These are phyloP conservation scores for Ormyrus rosae DNA, from an alignment of 2,888 invertebrate species.

Conservation along the genomic window DNA sequence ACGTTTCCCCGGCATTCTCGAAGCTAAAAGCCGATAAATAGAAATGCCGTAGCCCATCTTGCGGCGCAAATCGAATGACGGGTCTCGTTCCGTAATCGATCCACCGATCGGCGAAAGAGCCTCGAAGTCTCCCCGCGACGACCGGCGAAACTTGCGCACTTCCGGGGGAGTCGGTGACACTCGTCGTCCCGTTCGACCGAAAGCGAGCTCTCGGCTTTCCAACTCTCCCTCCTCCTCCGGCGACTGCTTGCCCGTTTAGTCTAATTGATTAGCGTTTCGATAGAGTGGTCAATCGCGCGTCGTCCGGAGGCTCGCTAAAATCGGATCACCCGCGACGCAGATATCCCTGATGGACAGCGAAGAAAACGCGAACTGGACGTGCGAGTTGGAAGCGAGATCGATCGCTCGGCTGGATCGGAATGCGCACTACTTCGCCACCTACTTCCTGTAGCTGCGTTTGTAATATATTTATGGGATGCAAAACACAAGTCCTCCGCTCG, in stretches of 20 bases:
- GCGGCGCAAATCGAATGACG: slow-evolving; percentile 26
- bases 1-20: not conserved
- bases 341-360: not conserved
- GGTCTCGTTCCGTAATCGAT: slow-evolving; percentile 23
- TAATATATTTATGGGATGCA: too few species aligned
- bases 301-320: slow-evolving; percentile 23
- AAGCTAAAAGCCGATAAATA: slow-evolving; percentile 19
- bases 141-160: not conserved
- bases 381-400: slow-evolving; percentile 26
- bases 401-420: not conserved
- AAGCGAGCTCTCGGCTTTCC: not conserved
- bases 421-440: too few species aligned
- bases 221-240: not conserved
- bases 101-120: not conserved
- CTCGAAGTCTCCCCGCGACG: slow-evolving; percentile 12
- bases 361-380: not conserved
- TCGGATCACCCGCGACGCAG: not conserved
- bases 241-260: too few species aligned
- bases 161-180: slow-evolving; percentile 18
- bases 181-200: not conserved
- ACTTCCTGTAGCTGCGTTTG: too few species aligned
- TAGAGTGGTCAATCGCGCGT: slow-evolving; percentile 43
- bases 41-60: slow-evolving; percentile 1
- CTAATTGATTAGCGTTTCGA: slow-evolving; percentile 45
- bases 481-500: too few species aligned